Base-by-base conservation (phyloP, 2,797 vertebrate species). In the Tarsius wallacei region DNA sequence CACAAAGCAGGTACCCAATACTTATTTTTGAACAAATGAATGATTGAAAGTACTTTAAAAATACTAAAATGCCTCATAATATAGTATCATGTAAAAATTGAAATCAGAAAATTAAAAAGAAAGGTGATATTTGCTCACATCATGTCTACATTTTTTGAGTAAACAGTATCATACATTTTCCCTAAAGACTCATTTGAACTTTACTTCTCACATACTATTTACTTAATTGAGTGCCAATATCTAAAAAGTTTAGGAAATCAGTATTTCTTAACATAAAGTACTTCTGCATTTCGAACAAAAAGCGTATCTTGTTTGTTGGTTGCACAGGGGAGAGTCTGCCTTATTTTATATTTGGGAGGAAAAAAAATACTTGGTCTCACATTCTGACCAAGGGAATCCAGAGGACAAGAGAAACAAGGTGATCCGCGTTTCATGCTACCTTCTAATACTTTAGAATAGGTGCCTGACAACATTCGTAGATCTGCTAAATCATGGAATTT, bases 91-190 rank as follows among this genome's bases (percentile, higher is more conserved):
- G 17, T 61, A 85, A 94, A 92, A 53, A 82, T 16, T 76, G 16
- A 81, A 96, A 83, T 76, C 33, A 91, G 70, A 42, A 16, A 57
- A 59, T 70, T 55, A 49, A 47, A 87, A 81, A 93, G 66, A 17
- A 63, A 80, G 42, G 24, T 73, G 42, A 61, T 10, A 47, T 22
- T 26, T 78, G 22, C 0, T 82, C 49, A 13, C 9, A 1, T 24
- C 33, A 33, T 90, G 89, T 92, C 68, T 77, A 90, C 74, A 24
- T 47, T 33, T 86, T 94, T 90, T 59, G 36, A 96, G 71, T 22
- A 80, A 83, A 55, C 6, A 21, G 16, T n/a, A 42, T 42, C 49
- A 47, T 24, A 36, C 2, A 71, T 87, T 70, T 77, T n/a, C 4
- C 47, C 9, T 15, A 73, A 90, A 63, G 49, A 22, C 21, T 53